Base-by-base conservation (phyloP, 2,797 vertebrate genomes). In the Fistularia tabacaria region DNA sequence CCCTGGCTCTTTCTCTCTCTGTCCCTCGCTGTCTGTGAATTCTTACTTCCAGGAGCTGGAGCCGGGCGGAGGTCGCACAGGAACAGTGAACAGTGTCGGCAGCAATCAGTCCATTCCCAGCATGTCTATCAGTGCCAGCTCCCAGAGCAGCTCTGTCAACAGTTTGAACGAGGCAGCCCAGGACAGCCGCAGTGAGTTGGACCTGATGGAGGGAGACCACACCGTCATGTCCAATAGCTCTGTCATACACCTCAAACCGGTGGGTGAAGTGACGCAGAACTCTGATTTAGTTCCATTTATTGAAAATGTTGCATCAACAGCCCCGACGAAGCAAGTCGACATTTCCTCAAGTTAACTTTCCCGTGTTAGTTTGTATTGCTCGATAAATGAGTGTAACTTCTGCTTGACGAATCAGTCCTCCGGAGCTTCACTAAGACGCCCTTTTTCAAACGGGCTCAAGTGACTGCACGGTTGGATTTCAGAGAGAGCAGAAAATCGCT, bases 141-240 rank as follows among this genome's bases (percentile, higher is more conserved):
- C 96, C 83, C 96, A 98, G 92, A 98, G 96, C 89, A 98, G 96
- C 90, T 98, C 96, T 46, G 96, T 98, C 81, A 98, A 97, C 90
- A 99, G 97, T 87, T 92, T 99, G 87, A 96, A 96, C 54, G 96
- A 98, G 67, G 94, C 94, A 40, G 93, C 95, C 0, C 95, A 97
- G 86, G 95, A 98, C 88, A 97, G 93, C 73, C 83, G 69, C 88
- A 97, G 95, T 6, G 96, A 98, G 78, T 87, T 95, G 82, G 96
- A 97, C 73, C 91, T 97, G 88, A 94, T 97, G 93, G 97, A 99
- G 60, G 96, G 96, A 66, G 95, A 97, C 87, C 94, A 96, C 85
- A 98, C 96, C 0, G 95, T 99, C 87, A 98, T 97, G 97, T 98
- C 96, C 77, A 99, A 98, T 81, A 99, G 94, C 90, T 99, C 97